phyloP scores from a whole-genome alignment of 1,140 invertebrate species.

The Mercenaria mercenaria region DNA sequence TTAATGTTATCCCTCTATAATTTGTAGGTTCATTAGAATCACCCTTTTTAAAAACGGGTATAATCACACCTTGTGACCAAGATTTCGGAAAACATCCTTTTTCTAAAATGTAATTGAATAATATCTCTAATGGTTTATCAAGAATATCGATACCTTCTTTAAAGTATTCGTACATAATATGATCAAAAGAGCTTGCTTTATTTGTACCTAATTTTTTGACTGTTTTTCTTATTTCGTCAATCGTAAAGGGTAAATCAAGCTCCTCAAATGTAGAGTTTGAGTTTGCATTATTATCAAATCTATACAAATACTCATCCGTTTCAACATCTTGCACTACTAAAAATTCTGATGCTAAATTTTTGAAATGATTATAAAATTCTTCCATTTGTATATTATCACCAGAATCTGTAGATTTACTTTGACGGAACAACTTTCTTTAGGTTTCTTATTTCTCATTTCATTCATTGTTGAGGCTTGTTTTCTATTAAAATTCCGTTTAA shows the following conservation, averaged over 20 bases:
- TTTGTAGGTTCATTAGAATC: background rate
- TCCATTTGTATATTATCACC: background rate
- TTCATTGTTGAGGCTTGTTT: background rate
- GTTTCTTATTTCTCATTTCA: background rate
- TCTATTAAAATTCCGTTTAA: background rate
- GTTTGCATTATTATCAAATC: background rate
- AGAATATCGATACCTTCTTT: constrained; percentile 22
- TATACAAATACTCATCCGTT: background rate
- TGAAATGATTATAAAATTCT: constrained; percentile 17
- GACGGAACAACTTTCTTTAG: background rate
- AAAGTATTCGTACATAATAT: constrained; percentile 17
- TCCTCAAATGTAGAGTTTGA: background rate
- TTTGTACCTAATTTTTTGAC: background rate
- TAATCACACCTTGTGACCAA: constrained; percentile 16
- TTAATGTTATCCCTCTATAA: constrained; percentile 51
- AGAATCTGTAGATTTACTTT: background rate
- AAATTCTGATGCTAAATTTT: background rate
- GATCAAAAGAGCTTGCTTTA: constrained; percentile 17
- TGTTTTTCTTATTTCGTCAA: background rate
- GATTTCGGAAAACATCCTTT: constrained; percentile 4
- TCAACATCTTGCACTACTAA: background rate
- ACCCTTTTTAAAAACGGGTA: constrained; percentile 26
- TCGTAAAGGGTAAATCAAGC: background rate
- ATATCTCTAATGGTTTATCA: background rate
- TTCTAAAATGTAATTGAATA: constrained; percentile 24